Conservation (phyloP, 2,797 vertebrate species). For the Leptatherina wallacei region DNA sequence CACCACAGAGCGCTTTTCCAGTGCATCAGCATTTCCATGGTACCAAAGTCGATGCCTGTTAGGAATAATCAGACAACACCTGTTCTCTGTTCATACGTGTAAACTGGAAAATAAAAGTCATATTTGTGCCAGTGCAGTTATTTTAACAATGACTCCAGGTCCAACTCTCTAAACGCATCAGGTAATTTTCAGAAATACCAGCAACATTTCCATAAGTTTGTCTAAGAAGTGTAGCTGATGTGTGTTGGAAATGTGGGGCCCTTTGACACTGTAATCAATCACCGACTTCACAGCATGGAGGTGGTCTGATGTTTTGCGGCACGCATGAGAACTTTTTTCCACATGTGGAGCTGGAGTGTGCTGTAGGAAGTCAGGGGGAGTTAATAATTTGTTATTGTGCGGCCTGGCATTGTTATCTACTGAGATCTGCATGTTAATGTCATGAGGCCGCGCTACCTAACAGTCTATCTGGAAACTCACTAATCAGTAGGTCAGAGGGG, state of each 20-base stretch:
- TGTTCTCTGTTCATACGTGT: constrained; percentile 68
- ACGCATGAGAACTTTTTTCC: constrained; percentile 73
- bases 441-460: constrained; percentile 69
- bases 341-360: constrained; percentile 69
- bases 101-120: constrained; percentile 57
- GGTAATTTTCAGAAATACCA: constrained; percentile 12
- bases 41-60: constrained; percentile 52
- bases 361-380: constrained; percentile 54
- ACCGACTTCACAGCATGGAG: constrained; percentile 56
- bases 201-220: constrained; percentile 50
- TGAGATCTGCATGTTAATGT: constrained; percentile 79
- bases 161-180: constrained; percentile 33
- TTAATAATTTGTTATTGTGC: constrained; percentile 81
- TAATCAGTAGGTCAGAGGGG: constrained; percentile 68
- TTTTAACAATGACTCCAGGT: constrained; percentile 40
- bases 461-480: constrained; percentile 65
- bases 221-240: constrained; percentile 40
- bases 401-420: constrained; percentile 77
- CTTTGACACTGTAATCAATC: constrained; percentile 71
- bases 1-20: constrained; percentile 64
- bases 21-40: constrained; percentile 75
- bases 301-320: constrained; percentile 64
- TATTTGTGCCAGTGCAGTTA: constrained; percentile 46
- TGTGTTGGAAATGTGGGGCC: constrained; percentile 49
- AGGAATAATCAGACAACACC: constrained; percentile 67